These are phyloP conservation scores for Parauchenoglanis punctatus DNA, from an alignment of 2,797 vertebrate genomes.

Conservation along the genomic window DNA sequence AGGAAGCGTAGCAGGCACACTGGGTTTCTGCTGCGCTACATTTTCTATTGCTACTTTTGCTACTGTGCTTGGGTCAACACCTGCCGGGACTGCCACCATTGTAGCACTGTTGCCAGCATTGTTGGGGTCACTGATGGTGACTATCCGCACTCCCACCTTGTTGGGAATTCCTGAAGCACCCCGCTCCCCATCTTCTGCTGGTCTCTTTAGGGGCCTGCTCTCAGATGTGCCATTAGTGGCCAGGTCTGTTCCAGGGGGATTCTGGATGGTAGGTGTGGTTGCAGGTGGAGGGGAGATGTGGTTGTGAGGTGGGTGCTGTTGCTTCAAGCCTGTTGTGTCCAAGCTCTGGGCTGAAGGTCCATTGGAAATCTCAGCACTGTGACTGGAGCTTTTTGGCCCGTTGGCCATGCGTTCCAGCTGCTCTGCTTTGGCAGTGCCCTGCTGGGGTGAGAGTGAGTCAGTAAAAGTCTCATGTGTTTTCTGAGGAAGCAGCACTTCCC, in stretches of 20 bases:
- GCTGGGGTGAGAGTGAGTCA: slow-evolving; percentile 80
- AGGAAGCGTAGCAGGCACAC: slow-evolving; percentile 82
- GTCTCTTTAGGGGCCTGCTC: slow-evolving; percentile 89
- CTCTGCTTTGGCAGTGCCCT: slow-evolving; percentile 99
- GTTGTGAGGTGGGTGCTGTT: slow-evolving; percentile 84
- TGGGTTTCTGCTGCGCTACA: slow-evolving; percentile 94
- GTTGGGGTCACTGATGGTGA: slow-evolving; percentile 99
- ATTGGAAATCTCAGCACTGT: slow-evolving; percentile 87
- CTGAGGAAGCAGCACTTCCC: slow-evolving; percentile 88
- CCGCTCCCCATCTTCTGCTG: slow-evolving; percentile 88
- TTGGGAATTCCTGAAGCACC: slow-evolving; percentile 91
- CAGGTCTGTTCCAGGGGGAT: slow-evolving; percentile 78
- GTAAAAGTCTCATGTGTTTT: slow-evolving; percentile 80
- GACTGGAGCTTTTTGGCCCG: slow-evolving; percentile 87
- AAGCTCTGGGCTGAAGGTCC: slow-evolving; percentile 89
- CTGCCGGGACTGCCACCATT: slow-evolving; percentile 98
- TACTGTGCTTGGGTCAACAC: slow-evolving; percentile 98
- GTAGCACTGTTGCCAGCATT: slow-evolving; percentile 96
- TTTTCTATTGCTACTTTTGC: slow-evolving; percentile 99
- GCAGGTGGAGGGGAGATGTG: slow-evolving; percentile 81
- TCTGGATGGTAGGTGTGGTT: slow-evolving; percentile 80
- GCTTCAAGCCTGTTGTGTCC: slow-evolving; percentile 80
- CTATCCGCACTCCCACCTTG: slow-evolving; percentile 98
- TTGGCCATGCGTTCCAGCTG: slow-evolving; percentile 92
- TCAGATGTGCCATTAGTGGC: slow-evolving; percentile 88